phyloP scores from a whole-genome alignment of 2,797 vertebrate species.

The Cyprinella venusta region DNA sequence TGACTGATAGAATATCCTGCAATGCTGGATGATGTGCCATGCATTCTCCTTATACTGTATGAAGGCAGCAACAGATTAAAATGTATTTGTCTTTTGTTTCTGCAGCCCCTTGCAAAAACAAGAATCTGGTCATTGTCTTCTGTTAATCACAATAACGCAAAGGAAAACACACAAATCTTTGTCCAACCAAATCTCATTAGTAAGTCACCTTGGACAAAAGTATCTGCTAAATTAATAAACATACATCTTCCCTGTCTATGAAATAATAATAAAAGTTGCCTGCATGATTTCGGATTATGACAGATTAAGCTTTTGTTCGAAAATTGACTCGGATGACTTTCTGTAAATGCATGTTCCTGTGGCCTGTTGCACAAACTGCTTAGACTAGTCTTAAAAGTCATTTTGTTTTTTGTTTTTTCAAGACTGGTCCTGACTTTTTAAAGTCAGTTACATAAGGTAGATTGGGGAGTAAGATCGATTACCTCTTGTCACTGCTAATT shows the following conservation, averaged over 20 bases:
- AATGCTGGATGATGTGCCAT: conserved; percentile 66
- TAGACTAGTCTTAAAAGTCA: too few relatives aligned
- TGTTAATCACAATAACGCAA: neutral
- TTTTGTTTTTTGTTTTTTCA: neutral
- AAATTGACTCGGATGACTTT: neutral
- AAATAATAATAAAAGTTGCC: neutral
- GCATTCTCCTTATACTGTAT: conserved; percentile 49
- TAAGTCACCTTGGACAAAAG: neutral
- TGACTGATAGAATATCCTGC: conserved; percentile 70
- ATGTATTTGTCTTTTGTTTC: conserved; percentile 55
- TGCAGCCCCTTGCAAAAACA: conserved; percentile 41
- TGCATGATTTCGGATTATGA: neutral
- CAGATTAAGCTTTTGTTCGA: neutral
- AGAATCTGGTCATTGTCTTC: neutral
- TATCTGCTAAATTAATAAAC: neutral
- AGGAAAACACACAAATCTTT: conserved; percentile 1
- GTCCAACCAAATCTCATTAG: neutral
- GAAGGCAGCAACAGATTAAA: conserved; percentile 55
- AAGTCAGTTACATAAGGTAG: neutral
- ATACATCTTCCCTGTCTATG: neutral
- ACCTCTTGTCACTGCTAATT: neutral
- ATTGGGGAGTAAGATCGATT: neutral
- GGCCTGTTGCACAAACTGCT: neutral
- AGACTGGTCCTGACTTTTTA: too few relatives aligned
- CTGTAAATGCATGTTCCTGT: neutral